Conservation (phyloP, 2,113 vertebrate species). For the Salvator merianae region DNA sequence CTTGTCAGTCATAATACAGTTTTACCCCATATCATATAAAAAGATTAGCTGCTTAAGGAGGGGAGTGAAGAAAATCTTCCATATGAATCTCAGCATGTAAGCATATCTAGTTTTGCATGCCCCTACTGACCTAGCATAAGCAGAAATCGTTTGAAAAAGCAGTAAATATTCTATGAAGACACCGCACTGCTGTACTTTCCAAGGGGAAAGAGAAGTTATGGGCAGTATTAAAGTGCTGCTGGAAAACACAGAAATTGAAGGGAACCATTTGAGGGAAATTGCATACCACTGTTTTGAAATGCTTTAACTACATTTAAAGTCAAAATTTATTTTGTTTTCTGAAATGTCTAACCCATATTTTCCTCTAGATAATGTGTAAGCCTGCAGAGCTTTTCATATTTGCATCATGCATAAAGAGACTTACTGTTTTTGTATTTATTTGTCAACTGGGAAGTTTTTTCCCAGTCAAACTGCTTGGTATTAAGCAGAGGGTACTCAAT, state of each 20-base stretch:
- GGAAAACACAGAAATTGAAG: conserved; percentile 42
- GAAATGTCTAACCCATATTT: background rate
- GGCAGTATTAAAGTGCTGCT: conserved; percentile 34
- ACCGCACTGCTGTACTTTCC: conserved; percentile 41
- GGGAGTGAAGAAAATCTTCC: conserved; percentile 13
- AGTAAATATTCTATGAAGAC: conserved; percentile 53
- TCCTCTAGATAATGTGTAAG: too few species aligned
- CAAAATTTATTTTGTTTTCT: conserved; percentile 27
- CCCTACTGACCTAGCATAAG: conserved; percentile 50
- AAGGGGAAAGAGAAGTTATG: conserved; percentile 44
- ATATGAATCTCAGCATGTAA: conserved; percentile 52
- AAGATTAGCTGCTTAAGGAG: conserved; percentile 38
- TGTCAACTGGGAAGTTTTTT: too few species aligned
- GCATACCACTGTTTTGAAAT: conserved; percentile 35
- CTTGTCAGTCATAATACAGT: conserved; percentile 35
- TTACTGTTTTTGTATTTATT: too few species aligned
- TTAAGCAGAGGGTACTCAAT: too few species aligned
- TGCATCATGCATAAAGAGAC: too few species aligned
- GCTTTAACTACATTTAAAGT: conserved; percentile 47
- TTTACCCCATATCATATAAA: conserved; percentile 21
- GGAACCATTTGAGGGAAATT: conserved; percentile 36
- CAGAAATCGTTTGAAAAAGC: conserved; percentile 51
- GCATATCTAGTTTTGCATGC: conserved; percentile 34
- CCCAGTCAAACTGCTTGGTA: too few species aligned
- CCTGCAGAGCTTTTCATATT: too few species aligned